These are phyloP conservation scores for Drosophila orena DNA, from an alignment of 1,140 invertebrate genomes.

Conservation along the genomic window DNA sequence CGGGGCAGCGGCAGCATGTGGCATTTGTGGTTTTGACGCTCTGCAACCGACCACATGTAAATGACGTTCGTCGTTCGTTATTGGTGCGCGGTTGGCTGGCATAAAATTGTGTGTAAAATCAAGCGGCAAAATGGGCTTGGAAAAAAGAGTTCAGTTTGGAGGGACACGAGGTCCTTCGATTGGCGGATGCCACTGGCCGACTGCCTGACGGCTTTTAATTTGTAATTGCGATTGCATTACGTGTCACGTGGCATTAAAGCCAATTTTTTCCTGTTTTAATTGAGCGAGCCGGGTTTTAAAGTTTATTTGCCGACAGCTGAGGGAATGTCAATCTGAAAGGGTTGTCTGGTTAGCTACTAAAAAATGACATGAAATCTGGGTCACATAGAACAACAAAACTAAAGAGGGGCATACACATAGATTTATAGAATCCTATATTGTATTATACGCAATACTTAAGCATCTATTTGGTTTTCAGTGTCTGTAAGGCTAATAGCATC, in stretches of 20 bases:
- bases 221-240: slow-evolving; percentile 74
- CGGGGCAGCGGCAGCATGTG: slow-evolving; percentile 65
- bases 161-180: slow-evolving; percentile 23
- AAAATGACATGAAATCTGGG: neutral
- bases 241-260: slow-evolving; percentile 56
- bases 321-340: slow-evolving; percentile 22
- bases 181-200: slow-evolving; percentile 41
- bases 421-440: too few relatives aligned
- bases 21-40: slow-evolving; percentile 83
- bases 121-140: slow-evolving; percentile 20
- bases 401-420: too few relatives aligned
- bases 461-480: too few relatives aligned
- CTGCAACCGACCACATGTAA: slow-evolving; percentile 81
- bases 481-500: neutral
- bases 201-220: slow-evolving; percentile 66
- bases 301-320: slow-evolving; percentile 25
- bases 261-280: slow-evolving; percentile 50
- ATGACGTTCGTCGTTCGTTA: slow-evolving; percentile 83
- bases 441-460: too few relatives aligned
- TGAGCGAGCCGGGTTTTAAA: slow-evolving; percentile 50
- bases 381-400: neutral
- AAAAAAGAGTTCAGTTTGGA: neutral
- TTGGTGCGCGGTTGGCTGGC: slow-evolving; percentile 73
- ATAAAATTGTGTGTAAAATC: slow-evolving; percentile 75
- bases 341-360: neutral